These are phyloP conservation scores for Zygogramma bicolorata DNA, from an alignment of 2,888 invertebrate genomes.

Conservation along the genomic window DNA sequence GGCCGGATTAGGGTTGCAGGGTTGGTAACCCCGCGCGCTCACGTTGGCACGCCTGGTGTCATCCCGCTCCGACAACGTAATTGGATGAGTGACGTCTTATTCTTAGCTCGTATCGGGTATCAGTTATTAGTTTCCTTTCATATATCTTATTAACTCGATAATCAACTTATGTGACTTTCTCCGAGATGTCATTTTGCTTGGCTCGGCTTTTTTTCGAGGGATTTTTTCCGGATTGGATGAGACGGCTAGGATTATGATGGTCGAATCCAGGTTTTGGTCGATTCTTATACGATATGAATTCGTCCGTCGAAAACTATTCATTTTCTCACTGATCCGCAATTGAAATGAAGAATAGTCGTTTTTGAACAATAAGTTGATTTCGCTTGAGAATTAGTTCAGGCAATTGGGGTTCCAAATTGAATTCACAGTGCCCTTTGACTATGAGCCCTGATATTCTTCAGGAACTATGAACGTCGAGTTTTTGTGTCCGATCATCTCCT, in stretches of 20 bases:
- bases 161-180: conserved; percentile 32
- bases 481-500: too few relatives aligned
- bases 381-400: too few relatives aligned
- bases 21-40: conserved; percentile 61
- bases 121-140: conserved; percentile 60
- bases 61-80: conserved; percentile 58
- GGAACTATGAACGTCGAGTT: too few relatives aligned
- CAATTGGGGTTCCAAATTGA: too few relatives aligned
- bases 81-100: conserved; percentile 64
- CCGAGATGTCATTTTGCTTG: not conserved
- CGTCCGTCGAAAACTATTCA: too few relatives aligned
- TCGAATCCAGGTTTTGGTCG: not conserved
- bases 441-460: too few relatives aligned
- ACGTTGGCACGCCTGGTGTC: conserved; percentile 45
- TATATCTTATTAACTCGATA: conserved; percentile 49
- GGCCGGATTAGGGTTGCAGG: conserved; percentile 60
- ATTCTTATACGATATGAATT: not conserved
- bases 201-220: not conserved
- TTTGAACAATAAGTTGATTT: too few relatives aligned
- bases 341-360: too few relatives aligned
- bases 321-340: too few relatives aligned
- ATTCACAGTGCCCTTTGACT: too few relatives aligned
- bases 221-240: not conserved
- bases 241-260: not conserved
- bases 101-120: conserved; percentile 62